Base-by-base conservation (phyloP, 1,140 invertebrate genomes). In the Tetramorium alpestre region DNA sequence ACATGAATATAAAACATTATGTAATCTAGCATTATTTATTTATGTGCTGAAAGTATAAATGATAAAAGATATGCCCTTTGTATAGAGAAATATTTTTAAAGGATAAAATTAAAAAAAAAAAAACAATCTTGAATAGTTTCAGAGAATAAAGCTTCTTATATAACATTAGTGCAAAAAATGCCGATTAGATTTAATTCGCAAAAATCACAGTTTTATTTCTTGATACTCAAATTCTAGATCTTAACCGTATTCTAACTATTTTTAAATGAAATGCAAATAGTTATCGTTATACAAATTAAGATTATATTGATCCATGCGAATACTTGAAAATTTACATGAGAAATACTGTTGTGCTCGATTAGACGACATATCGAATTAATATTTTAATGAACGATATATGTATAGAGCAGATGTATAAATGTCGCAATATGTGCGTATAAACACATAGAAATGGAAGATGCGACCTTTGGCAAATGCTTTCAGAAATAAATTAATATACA, bases 1-100 rank as follows among this genome's bases (percentile, higher is more conserved):
- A 73, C 82, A 73, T 56, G 54, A 82, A 88, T 90, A 90, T 90
- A 91, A 90, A 91, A 91, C 76, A 80, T 60, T 84, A 60, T 44
- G 80, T 75, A 75, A 84, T 84, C 54, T 22, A 54, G 1, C 25
- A 75, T 82, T 44, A 33, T 33, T 70, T 33, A 73, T 82, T 60
- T 73, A 73, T 49, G 54, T 56, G 54, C 25, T 60, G 6, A 38
- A n/a, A 64, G 67, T 67, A 49, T 38, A 75, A 85, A 84, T 81
- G 18, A 67, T 51, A 38, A 65, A 73, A 75, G 8, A 73, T 75
- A 64, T 80, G 25, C 25, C 10, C 7, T 62, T 11, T 6, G 18
- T 22, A 28, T 67, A 56, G 33, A 56, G 33, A 64, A 60, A 73
- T 58, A n/a, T 28, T 64, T 67, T 51, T 18, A n/a, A 85, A 3